These are phyloP conservation scores for Nasonovia ribisnigri DNA, from an alignment of 2,888 invertebrate genomes.

Conservation along the genomic window DNA sequence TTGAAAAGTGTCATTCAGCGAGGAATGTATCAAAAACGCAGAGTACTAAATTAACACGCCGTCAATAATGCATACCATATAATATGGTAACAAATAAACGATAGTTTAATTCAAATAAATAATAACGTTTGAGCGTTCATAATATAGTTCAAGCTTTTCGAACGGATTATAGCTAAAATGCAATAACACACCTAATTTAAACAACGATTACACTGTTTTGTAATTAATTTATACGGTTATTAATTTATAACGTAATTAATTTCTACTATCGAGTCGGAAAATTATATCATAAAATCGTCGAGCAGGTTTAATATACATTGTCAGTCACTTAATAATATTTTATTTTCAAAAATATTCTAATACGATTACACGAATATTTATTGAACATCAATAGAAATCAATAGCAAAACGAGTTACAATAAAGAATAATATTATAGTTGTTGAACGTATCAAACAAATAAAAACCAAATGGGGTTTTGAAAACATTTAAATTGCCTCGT, in stretches of 20 bases:
- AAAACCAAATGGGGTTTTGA: background rate
- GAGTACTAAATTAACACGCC: background rate
- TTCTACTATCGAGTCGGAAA: background rate
- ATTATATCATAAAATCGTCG: background rate
- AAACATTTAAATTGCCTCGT: background rate
- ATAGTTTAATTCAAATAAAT: background rate
- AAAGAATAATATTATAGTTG: background rate
- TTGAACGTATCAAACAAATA: background rate
- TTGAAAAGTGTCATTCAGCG: background rate
- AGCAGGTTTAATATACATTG: background rate
- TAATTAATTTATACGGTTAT: background rate
- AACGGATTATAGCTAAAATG: background rate
- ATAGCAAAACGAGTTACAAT: background rate
- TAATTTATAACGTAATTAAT: background rate
- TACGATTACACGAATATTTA: background rate
- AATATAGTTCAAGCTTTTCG: background rate
- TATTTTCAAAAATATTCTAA: background rate
- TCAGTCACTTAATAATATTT: background rate
- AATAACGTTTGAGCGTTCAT: background rate
- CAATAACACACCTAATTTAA: too few relatives aligned
- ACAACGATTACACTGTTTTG: background rate
- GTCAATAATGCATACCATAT: background rate
- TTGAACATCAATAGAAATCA: background rate
- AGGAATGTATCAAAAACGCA: background rate
- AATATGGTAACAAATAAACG: background rate